These are phyloP conservation scores for Valencia hispanica DNA, from an alignment of 2,797 vertebrate genomes.

Conservation along the genomic window DNA sequence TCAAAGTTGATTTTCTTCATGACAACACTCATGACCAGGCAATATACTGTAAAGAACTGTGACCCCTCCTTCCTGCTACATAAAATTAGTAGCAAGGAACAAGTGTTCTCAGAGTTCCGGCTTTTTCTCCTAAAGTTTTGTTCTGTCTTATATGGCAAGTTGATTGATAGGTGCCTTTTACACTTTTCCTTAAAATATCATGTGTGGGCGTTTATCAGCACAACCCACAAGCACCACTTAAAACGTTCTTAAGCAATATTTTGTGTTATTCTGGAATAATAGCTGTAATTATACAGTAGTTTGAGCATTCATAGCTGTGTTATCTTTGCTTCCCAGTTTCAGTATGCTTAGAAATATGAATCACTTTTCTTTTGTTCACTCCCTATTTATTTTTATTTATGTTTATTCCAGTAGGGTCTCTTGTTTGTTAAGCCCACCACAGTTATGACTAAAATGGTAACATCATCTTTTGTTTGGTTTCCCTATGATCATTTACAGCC, in stretches of 20 bases:
- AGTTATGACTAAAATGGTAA: background rate
- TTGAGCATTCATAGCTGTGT: conserved; percentile 7
- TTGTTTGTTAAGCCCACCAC: background rate
- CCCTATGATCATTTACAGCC: background rate
- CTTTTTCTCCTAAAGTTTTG: background rate
- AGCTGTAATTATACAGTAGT: conserved; percentile 15
- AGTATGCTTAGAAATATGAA: background rate
- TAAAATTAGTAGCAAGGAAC: background rate
- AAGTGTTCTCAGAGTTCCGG: background rate
- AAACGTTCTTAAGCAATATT: conserved; percentile 9
- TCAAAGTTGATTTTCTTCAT: background rate
- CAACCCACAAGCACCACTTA: background rate
- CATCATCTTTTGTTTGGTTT: background rate
- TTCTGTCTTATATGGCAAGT: background rate
- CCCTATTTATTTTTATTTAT: no score
- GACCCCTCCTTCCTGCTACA: background rate
- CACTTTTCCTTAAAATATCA: background rate
- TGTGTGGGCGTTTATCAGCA: background rate
- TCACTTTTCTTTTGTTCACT: conserved; percentile 4
- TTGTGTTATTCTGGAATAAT: conserved; percentile 10
- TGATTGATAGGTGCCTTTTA: background rate
- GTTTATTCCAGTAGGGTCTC: background rate
- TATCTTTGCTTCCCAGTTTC: conserved; percentile 5
- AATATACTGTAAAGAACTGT: no score
- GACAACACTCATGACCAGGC: background rate